These are phyloP conservation scores for Cricetomys ansorgei DNA, from an alignment of 2,113 vertebrate genomes.

Conservation along the genomic window DNA sequence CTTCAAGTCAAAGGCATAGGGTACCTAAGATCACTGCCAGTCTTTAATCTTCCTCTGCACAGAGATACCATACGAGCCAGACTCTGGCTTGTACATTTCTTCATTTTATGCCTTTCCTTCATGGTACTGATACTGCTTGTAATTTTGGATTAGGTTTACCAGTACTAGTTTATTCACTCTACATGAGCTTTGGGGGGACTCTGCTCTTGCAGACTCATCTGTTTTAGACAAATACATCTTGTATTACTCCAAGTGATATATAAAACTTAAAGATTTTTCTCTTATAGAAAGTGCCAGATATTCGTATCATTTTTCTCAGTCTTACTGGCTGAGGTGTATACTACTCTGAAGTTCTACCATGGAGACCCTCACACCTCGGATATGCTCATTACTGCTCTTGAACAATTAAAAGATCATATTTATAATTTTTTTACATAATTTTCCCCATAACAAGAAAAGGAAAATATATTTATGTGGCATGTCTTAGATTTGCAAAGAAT, in stretches of 20 bases:
- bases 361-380: not conserved
- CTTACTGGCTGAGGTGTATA: not conserved
- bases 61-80: not conserved
- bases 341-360: not conserved
- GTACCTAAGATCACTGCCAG: accelerated
- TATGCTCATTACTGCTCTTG: not conserved
- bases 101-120: not conserved
- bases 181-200: not conserved
- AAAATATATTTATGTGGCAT: conserved; percentile 8
- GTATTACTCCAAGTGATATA: not conserved
- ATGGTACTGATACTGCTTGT: not conserved
- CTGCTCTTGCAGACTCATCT: not conserved
- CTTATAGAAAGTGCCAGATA: not conserved
- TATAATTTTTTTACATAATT: not conserved
- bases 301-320: not conserved
- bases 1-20: not conserved
- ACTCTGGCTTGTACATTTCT: not conserved
- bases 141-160: not conserved
- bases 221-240: not conserved
- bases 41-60: not conserved
- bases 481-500: conserved; percentile 26
- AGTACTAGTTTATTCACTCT: not conserved
- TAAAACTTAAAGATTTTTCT: not conserved
- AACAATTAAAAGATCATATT: not conserved
- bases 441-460: not conserved